A percentile compares a stretch with the other conserved stretches of the same genome.
Evolutionary conservation across 2,113 vertebrate genomes (phyloP).

Genomic region (Tetrax tetrax): DNA sequence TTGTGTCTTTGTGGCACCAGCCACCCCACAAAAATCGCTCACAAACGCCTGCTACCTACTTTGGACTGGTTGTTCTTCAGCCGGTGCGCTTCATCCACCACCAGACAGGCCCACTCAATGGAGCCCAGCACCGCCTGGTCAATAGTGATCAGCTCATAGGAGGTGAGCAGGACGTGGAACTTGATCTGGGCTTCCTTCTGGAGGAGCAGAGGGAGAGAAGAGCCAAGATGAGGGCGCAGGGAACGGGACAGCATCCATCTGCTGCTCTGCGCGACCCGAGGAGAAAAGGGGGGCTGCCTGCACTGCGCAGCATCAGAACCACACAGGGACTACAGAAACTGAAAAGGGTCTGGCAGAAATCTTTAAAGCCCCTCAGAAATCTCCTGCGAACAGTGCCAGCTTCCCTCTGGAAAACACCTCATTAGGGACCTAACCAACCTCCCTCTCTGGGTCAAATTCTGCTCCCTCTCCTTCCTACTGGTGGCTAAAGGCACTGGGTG

Average conservation of each 20-base stretch:
- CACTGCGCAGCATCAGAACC: not conserved
- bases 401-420: not conserved
- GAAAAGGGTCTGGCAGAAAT: not conserved
- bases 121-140: constrained; percentile 96
- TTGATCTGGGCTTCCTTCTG: constrained; percentile 97
- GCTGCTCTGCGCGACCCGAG: not conserved
- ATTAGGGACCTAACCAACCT: not conserved
- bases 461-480: not conserved
- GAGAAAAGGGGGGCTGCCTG: not conserved
- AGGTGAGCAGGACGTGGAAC: constrained; percentile 95
- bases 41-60: constrained; percentile 65
- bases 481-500: not conserved
- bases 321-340: not conserved
- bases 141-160: constrained; percentile 97
- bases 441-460: not conserved
- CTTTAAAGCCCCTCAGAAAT: not conserved
- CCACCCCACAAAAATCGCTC: not conserved
- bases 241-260: not conserved
- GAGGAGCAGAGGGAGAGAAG: not conserved
- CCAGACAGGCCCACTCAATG: constrained; percentile 94
- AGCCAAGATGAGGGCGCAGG: not conserved
- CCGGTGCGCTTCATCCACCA: constrained; percentile 96
- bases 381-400: not conserved
- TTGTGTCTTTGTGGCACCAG: fast-evolving
- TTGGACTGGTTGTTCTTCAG: constrained; percentile 99